Evolutionary conservation across 37 sponge, comb jelly and placozoan species (phyloP), one percentile per base, ranked within the genome.

Genomic region (Petrosia ficiformis): DNA sequence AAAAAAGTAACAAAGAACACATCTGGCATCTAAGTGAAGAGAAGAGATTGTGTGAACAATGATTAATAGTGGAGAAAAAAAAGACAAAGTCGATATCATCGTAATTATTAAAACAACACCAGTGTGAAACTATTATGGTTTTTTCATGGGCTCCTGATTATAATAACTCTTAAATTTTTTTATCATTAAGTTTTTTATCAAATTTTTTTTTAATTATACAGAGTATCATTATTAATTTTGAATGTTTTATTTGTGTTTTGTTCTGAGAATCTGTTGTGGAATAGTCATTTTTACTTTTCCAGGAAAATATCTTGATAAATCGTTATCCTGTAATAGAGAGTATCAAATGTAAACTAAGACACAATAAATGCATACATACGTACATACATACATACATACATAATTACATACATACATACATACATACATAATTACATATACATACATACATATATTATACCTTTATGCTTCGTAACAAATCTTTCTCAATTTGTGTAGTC

Each of bases 381-480:
- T 44, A 48, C 5, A 6, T 22, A 43, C 40, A 74, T 29, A n/a
- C n/a, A n/a, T n/a, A n/a, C n/a, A n/a, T n/a, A 64, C 33, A 19
- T 10, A n/a, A 39, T 68, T 37, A 40, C 4, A 32, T 6, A 39
- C 10, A 68, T 32, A 40, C 19, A 68, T 40, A 68, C 39, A 14
- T 24, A 72, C 22, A 26, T 44, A 43, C 34, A 4, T 8, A 31
- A 10, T 56, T 19, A 48, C 52, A 14, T 26, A 4, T 19, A 48
- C 14, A 26, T 5, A 43, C 38, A 44, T n/a, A 16, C 34, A 22
- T 10, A 1, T 3, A 41, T 14, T 37, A 37, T 73, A 96, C 99
- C 84, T 90, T 95, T 35, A 95, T 77, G 74, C 91, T 89, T 77
- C 87, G 90, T 42, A 98, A 83, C 40, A 95, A 79, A 56, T 98